Conservation (phyloP, 2,888 invertebrate genomes). For the Andrena bicolor region DNA sequence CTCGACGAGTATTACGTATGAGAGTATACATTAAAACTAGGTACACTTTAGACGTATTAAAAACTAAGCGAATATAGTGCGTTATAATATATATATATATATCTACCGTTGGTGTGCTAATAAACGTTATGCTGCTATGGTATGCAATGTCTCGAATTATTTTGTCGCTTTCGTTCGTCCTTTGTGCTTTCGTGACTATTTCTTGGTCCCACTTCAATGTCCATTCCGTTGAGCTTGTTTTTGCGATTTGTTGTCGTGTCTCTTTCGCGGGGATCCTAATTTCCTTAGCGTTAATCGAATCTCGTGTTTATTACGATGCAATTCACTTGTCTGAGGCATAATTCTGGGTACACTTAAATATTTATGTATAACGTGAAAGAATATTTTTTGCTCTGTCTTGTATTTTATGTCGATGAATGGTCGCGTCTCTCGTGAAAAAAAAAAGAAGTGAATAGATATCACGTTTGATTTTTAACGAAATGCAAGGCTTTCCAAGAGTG, state of each 20-base stretch:
- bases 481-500: constrained; percentile 16
- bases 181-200: constrained; percentile 66
- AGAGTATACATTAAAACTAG: constrained; percentile 35
- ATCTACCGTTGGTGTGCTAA: constrained; percentile 81
- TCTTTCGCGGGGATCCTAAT: neutral
- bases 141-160: constrained; percentile 83
- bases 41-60: constrained; percentile 46
- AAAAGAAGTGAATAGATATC: constrained; percentile 26
- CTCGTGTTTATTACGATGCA: neutral
- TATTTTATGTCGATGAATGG: neutral
- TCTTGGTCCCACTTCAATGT: constrained; percentile 42
- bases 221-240: constrained; percentile 34
- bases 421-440: neutral
- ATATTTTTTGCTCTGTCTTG: neutral
- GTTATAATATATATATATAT: constrained; percentile 70
- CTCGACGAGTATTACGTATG: constrained; percentile 47
- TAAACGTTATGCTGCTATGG: constrained; percentile 83
- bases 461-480: neutral
- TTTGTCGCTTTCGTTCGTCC: constrained; percentile 81
- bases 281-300: neutral
- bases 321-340: neutral
- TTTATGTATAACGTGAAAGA: neutral
- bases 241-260: constrained; percentile 32
- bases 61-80: constrained; percentile 81
- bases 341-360: neutral